A percentile compares a stretch with the other conserved stretches of the same genome.
These are phyloP conservation scores for Lichenostomus cassidix DNA, from an alignment of 2,113 vertebrate species.

Conservation along the genomic window DNA sequence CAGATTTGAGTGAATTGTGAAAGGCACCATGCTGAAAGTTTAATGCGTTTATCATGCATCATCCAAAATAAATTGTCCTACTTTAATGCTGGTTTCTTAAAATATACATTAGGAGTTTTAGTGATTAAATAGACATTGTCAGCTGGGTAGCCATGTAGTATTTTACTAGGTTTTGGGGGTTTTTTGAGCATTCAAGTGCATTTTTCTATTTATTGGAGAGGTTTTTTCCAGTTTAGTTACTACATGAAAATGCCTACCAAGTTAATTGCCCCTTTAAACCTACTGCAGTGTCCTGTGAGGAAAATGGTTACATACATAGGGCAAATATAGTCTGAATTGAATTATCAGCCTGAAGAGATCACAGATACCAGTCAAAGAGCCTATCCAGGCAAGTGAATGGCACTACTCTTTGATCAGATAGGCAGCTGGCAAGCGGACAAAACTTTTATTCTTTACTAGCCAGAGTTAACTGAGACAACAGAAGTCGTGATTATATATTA, in stretches of 20 bases:
- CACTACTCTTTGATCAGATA: neutral
- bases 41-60: conserved; percentile 48
- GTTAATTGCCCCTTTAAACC: neutral
- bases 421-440: neutral
- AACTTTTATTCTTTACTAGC: neutral
- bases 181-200: neutral
- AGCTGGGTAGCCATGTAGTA: neutral
- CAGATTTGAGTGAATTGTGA: conserved; percentile 17
- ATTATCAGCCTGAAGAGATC: neutral
- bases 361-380: neutral
- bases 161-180: neutral
- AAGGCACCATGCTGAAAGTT: conserved; percentile 6
- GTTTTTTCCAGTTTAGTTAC: neutral
- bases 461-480: neutral
- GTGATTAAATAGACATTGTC: conserved; percentile 17
- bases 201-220: neutral
- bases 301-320: neutral
- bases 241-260: neutral
- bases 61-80: conserved; percentile 55
- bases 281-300: neutral
- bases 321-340: neutral
- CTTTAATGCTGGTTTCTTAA: conserved; percentile 44
- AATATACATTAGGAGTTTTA: conserved; percentile 20
- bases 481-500: neutral
- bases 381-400: neutral